These are phyloP conservation scores for Drosophila nigricruria DNA, from an alignment of 2,888 invertebrate genomes.

Conservation along the genomic window DNA sequence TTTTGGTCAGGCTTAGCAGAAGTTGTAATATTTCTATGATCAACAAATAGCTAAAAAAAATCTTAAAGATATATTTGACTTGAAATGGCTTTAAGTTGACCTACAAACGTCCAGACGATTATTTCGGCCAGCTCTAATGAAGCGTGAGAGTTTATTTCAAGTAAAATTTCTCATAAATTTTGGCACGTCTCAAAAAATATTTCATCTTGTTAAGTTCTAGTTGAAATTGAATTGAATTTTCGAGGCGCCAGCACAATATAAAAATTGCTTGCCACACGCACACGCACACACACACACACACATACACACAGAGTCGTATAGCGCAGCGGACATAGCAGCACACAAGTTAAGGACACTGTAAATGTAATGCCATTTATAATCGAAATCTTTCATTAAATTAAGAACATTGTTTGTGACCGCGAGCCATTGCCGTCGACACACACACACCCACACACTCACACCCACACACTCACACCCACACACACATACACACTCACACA, in stretches of 20 bases:
- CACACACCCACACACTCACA: slow-evolving; percentile 10
- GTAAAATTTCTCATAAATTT: slow-evolving; percentile 46
- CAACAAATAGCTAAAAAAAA: too few species aligned
- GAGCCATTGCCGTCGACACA: slow-evolving; percentile 34
- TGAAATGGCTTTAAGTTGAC: slow-evolving; percentile 9
- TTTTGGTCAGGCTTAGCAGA: neutral
- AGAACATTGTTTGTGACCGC: slow-evolving; percentile 68
- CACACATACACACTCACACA: slow-evolving; percentile 22
- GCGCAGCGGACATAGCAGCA: neutral
- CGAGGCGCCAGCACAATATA: slow-evolving; percentile 25
- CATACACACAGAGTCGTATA: neutral
- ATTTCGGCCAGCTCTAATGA: slow-evolving; percentile 32
- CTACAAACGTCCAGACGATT: slow-evolving; percentile 3
- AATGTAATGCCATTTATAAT: slow-evolving; percentile 74
- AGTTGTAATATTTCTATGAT: too few species aligned
- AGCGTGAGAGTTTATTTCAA: slow-evolving; percentile 23
- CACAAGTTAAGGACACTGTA: slow-evolving; percentile 43
- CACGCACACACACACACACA: slow-evolving; percentile 10
- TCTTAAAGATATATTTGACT: neutral
- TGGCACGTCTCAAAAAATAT: slow-evolving; percentile 46
- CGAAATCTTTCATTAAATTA: slow-evolving; percentile 80
- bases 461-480: slow-evolving; percentile 9
- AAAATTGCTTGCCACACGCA: slow-evolving; percentile 20
- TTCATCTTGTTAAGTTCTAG: slow-evolving; percentile 44
- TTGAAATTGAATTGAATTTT: slow-evolving; percentile 49